These are phyloP conservation scores for Poecile atricapillus DNA, from an alignment of 2,113 vertebrate species.

Conservation along the genomic window DNA sequence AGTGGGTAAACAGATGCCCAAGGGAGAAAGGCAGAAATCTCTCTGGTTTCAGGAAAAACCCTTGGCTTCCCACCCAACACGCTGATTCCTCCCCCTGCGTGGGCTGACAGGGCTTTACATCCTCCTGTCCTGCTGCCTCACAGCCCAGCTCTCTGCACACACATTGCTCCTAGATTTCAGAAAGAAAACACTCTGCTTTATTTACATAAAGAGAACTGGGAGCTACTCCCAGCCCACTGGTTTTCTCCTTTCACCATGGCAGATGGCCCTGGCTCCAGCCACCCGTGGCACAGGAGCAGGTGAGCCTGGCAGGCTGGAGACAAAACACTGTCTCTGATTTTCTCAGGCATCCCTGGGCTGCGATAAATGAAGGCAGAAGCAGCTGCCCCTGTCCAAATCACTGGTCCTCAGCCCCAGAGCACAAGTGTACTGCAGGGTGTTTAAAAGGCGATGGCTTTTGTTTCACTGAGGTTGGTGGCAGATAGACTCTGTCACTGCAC, in stretches of 20 bases:
- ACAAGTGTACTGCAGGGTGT: background rate
- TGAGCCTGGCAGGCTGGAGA: background rate
- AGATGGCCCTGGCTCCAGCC: background rate
- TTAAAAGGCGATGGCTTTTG: background rate
- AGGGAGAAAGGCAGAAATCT: background rate
- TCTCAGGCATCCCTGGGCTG: background rate
- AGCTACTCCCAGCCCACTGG: background rate
- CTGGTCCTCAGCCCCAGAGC: background rate
- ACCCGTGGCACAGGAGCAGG: background rate
- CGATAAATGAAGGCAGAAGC: background rate
- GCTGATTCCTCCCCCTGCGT: background rate
- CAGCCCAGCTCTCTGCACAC: background rate
- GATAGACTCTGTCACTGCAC: background rate
- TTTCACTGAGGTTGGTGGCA: background rate
- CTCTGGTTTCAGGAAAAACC: background rate
- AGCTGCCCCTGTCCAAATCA: background rate
- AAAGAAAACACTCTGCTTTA: background rate
- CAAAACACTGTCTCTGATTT: fast-evolving
- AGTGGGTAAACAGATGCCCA: fast-evolving
- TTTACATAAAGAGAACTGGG: background rate
- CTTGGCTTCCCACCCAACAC: background rate
- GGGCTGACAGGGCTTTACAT: background rate
- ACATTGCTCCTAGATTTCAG: background rate
- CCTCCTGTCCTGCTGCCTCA: background rate
- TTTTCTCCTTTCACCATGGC: background rate